Base-by-base conservation (phyloP, 2,113 vertebrate genomes). In the Centropristis striata region DNA sequence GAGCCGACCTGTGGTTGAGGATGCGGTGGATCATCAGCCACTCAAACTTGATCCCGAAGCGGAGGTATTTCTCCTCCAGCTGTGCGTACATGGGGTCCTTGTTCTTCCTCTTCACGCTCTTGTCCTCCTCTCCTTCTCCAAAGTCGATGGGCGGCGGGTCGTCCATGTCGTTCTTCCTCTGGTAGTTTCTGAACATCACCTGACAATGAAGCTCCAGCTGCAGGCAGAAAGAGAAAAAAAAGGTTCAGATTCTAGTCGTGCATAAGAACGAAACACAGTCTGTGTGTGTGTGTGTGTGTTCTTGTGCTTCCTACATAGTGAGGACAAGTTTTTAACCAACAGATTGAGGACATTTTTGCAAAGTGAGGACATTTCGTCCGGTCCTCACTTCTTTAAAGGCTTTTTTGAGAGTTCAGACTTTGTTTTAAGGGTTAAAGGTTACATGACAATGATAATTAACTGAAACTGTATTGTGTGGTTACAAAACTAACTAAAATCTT, bases 151-250 rank as follows among this genome's bases (percentile, higher is more conserved):
- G 96, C 0, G 98, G 98, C 0, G 98, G 98, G 55, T 99, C 98
- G n/a, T 99, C 98, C 98, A 99, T 99, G 88, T 99, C 98, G 46
- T 98, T 99, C 90, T 99, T 99, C 49, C 98, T 96, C 89, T 99
- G 98, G 85, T 99, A 99, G 94, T 99, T 99, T 59, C 98, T 95
- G 88, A 99, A 99, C 98, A 99, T 98, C 78, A 99, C 98, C 88
- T 99, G 98, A 77, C 98, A 99, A 78, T 99, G 96, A 71, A 99
- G 94, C 92, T 99, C 98, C 93, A 99, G 81, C 98, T 99, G 70
- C 1, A 14, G 18, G 13, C 42, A 75, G 9, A 3, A 7, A n/a
- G 49, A 2, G 39, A 23, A 10, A 4, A 4, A 11, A 0, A 5
- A 8, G 1, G 4, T 6, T 37, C 15, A 37, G 7, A 36, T 8